Conservation (phyloP, 2,797 vertebrate genomes). For the Acropternis orthonyx region DNA sequence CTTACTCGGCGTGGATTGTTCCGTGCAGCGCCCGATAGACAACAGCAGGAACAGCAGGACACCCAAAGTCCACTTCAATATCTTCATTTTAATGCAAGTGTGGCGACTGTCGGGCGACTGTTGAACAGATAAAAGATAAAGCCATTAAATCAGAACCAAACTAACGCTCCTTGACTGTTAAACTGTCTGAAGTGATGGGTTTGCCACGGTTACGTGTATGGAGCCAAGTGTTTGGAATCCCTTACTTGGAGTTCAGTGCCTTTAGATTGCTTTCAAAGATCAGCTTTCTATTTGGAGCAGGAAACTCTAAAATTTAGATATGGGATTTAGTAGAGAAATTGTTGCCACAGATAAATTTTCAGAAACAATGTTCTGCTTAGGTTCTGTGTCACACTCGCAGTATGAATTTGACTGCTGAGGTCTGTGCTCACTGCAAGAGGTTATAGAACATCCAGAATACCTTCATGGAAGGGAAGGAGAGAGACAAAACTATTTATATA, state of each 20-base stretch:
- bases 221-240: neutral
- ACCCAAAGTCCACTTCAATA: slow-evolving; percentile 81
- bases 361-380: neutral
- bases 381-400: neutral
- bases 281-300: neutral
- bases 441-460: neutral
- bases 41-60: slow-evolving; percentile 82
- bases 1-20: slow-evolving; percentile 45
- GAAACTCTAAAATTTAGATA: neutral
- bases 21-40: slow-evolving; percentile 60
- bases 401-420: neutral
- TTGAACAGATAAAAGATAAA: slow-evolving; percentile 16
- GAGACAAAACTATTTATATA: neutral
- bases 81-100: slow-evolving; percentile 78
- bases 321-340: neutral
- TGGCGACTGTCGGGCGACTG: neutral
- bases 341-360: neutral
- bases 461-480: neutral
- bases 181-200: neutral
- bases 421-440: neutral
- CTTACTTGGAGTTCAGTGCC: neutral
- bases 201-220: accelerated
- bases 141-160: neutral
- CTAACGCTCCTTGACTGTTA: neutral
- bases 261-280: neutral